Evolutionary conservation across 1,140 invertebrate species (phyloP).

Genomic region (Callitettix versicolor): DNA sequence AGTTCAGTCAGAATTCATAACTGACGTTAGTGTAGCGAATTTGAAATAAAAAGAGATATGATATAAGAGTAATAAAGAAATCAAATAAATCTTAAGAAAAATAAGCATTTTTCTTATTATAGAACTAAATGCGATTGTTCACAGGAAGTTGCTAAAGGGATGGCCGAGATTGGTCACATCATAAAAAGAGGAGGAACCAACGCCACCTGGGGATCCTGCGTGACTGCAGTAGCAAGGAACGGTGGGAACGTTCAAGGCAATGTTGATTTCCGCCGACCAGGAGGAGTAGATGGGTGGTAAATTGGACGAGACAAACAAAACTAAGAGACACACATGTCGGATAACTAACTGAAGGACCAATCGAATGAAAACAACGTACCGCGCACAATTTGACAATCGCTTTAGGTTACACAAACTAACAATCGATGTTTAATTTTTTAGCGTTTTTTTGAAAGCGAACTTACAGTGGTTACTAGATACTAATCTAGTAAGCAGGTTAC

Average conservation of each 20-base stretch:
- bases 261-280: constrained; percentile 13
- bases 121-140: constrained; percentile 5
- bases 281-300: constrained; percentile 13
- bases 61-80: not conserved
- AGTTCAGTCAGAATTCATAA: not conserved
- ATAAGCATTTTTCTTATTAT: not conserved
- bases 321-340: no score
- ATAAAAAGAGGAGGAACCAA: not conserved
- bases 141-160: constrained; percentile 8
- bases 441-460: no score
- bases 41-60: not conserved
- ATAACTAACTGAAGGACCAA: no score
- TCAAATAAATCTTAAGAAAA: not conserved
- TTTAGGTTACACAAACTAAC: no score
- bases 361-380: no score
- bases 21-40: no score
- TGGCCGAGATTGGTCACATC: constrained; percentile 11
- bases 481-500: no score
- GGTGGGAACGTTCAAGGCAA: not conserved
- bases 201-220: constrained; percentile 5
- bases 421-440: no score
- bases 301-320: no score
- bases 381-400: no score
- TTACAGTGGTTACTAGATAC: no score
- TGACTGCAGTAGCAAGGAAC: constrained; percentile 9